Conservation (phyloP, 2,113 vertebrate genomes). For the Siniperca chuatsi region DNA sequence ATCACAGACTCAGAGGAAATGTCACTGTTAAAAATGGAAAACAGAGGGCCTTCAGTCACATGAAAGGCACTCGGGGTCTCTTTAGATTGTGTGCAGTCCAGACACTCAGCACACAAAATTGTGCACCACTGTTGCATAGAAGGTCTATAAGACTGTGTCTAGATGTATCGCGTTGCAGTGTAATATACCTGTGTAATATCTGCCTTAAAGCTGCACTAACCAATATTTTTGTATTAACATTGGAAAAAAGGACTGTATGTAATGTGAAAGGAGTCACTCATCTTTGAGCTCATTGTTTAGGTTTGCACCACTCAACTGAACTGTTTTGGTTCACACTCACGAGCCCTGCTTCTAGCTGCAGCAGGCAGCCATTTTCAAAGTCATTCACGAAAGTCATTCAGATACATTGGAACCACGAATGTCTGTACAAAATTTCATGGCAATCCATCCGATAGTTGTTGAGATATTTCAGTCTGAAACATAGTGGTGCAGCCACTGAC, state of each 20-base stretch:
- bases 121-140: constrained; percentile 4
- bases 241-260: neutral
- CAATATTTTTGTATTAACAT: neutral
- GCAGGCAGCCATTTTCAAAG: neutral
- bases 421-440: no score
- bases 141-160: neutral
- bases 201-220: constrained; percentile 15
- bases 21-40: constrained; percentile 81
- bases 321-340: neutral
- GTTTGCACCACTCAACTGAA: neutral
- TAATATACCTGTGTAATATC: neutral
- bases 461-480: neutral
- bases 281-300: neutral
- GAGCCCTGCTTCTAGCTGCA: no score
- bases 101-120: constrained; percentile 25
- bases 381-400: neutral
- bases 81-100: constrained; percentile 45
- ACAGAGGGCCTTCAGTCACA: constrained; percentile 60
- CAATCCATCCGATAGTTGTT: neutral
- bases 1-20: constrained; percentile 77
- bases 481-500: neutral
- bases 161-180: neutral
- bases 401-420: neutral
- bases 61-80: constrained; percentile 64
- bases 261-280: neutral